A percentile compares a stretch with the other conserved stretches of the same genome.
Evolutionary conservation across 2,888 invertebrate species (phyloP).

Genomic region (Cerastis rubricosa): DNA sequence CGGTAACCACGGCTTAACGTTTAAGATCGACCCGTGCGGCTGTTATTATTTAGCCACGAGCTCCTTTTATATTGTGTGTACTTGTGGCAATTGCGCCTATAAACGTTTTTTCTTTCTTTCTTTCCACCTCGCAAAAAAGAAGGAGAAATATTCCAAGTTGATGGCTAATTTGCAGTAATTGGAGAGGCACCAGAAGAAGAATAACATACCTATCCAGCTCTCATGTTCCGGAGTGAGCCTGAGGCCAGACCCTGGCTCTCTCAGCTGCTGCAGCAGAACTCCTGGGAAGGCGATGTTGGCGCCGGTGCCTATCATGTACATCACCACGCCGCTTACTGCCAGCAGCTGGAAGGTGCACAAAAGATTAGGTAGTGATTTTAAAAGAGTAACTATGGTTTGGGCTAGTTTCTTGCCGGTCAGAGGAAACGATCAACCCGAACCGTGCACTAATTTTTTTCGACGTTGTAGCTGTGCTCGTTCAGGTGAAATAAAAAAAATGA

Average conservation of each 20-base stretch:
- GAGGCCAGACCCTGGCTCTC: conserved; percentile 78
- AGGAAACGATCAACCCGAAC: too few relatives aligned
- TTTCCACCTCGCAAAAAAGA: neutral
- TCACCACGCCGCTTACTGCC: conserved; percentile 85
- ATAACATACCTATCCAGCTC: conserved; percentile 85
- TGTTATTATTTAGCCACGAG: too few relatives aligned
- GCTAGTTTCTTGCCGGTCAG: too few relatives aligned
- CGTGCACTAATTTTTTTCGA: too few relatives aligned
- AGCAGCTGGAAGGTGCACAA: conserved; percentile 76
- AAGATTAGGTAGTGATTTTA: neutral
- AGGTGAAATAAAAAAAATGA: too few relatives aligned
- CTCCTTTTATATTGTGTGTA: too few relatives aligned
- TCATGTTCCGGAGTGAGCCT: conserved; percentile 83
- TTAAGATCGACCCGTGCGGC: too few relatives aligned
- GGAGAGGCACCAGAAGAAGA: neutral
- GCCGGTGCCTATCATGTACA: conserved; percentile 88
- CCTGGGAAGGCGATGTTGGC: conserved; percentile 88
- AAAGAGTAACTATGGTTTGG: too few relatives aligned
- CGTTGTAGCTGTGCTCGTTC: too few relatives aligned
- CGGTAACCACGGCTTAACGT: too few relatives aligned
- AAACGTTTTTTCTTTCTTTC: too few relatives aligned
- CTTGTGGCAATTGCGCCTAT: too few relatives aligned
- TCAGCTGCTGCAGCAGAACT: conserved; percentile 84
- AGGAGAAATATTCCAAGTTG: neutral
- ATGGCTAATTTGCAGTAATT: neutral